Evolutionary conservation across 2,113 vertebrate genomes (phyloP).

Genomic region (Phoxinus phoxinus): DNA sequence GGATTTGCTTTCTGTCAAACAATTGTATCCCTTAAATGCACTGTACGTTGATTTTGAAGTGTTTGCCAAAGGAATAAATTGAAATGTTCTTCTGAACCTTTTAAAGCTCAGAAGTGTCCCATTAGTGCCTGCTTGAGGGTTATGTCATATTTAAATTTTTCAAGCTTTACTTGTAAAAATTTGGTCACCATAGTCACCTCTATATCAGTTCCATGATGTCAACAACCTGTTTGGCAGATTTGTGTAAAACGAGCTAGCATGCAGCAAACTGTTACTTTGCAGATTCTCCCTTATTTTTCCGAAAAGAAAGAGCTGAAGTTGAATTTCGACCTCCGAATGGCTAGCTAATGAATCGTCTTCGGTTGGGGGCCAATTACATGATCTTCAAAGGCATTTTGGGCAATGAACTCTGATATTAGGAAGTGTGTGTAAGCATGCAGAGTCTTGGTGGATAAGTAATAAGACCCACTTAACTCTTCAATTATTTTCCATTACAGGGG

Average conservation of each 20-base stretch:
- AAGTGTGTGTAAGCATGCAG: constrained; percentile 70
- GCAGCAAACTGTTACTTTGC: neutral
- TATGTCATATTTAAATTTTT: neutral
- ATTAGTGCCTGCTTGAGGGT: neutral
- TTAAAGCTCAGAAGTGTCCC: neutral
- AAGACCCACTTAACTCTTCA: constrained; percentile 84
- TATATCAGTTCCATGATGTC: neutral
- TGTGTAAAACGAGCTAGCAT: neutral
- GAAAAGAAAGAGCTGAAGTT: constrained; percentile 80
- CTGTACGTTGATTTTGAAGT: too few species aligned
- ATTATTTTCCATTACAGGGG: constrained; percentile 84
- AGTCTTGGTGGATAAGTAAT: constrained; percentile 81
- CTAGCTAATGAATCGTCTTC: constrained; percentile 89
- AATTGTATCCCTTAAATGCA: neutral
- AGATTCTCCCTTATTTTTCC: neutral
- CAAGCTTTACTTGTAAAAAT: neutral
- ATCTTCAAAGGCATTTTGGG: constrained; percentile 86
- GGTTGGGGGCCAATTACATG: constrained; percentile 88
- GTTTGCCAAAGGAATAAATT: too few species aligned
- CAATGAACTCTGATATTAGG: constrained; percentile 79
- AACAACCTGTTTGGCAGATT: neutral
- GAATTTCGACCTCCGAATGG: constrained; percentile 83
- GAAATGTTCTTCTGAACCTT: neutral
- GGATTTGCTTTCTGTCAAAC: neutral
- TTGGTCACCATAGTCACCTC: neutral